Base-by-base conservation (phyloP, 2,797 vertebrate genomes). In the Coregonus ussuriensis region DNA sequence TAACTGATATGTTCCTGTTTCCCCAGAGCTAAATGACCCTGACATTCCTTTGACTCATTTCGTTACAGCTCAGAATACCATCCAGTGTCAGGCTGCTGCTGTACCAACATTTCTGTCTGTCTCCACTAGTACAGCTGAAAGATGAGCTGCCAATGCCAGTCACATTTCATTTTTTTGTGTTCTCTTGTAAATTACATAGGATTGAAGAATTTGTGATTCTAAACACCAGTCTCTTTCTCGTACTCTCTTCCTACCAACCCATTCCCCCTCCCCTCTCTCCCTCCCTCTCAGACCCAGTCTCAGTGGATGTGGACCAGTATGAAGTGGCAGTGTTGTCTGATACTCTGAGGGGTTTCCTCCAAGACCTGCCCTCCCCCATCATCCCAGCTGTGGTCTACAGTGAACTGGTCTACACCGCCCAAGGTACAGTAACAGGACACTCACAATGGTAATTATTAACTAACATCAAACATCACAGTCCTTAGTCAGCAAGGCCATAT, bases 351-450 rank as follows among this genome's bases (percentile, higher is more conserved):
- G 84, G 76, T 67, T 92, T 93, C 81, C 87, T 94, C 75, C 88
- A 88, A 86, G 91, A 92, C 65, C 84, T 93, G 77, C 83, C 88
- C 1, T 84, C 77, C 79, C 89, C 92, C 35, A 78, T 93, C 83
- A 83, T 94, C 77, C 93, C 94, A 4, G 78, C 86, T 33, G 41
- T 79, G 0, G 84, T 94, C 86, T 92, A 93, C 90, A 93, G 89
- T 71, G 93, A 94, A 81, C 89, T 94, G 81, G 88, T 94, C 81
- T 92, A 93, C 88, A 91, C 91, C 3, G 91, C 91, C 83, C 92
- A 94, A 91, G 93, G 93, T 94, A 89, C 80, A 11, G 65, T 53
- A 54, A 15, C 41, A 13, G 41, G 11, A 47, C 41, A 47, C 65
- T 47, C 41, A 47, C 41, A 47, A 47, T 47, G 41, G 41, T 47